Base-by-base conservation (phyloP, 2,888 invertebrate species). In the Rutpela maculata region DNA sequence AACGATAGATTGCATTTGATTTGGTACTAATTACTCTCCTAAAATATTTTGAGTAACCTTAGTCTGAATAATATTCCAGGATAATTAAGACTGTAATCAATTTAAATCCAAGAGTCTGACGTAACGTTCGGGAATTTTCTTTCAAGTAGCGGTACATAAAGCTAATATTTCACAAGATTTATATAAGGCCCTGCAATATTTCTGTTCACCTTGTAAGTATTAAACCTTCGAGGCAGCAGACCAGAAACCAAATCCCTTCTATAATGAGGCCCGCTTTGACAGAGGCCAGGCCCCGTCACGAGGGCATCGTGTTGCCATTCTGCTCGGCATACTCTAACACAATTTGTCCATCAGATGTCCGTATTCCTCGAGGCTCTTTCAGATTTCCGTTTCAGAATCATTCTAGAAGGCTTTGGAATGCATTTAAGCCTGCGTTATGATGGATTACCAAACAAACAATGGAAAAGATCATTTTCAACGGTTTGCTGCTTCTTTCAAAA, bases 311-410 rank as follows among this genome's bases (percentile, higher is more conserved):
- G 79, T 80, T 79, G 79, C 79, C 80, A 81, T 81, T 80, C 80
- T 77, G 73, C 79, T 80, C 74, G 81, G 78, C 76, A 77, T 79
- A 82, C 85, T 85, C 72, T 70, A 86, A 86, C 85, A 86, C 86
- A 86, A 87, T 87, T 87, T 86, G 86, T 87, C 86, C 86, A 85
- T 87, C 87, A 87, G 85, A 85, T 86, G 86, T 86, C 85, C 85
- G 83, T 82, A 83, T 85, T 82, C 78, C 85, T 83, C 75, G 82
- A 81, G 84, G 84, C 83, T 82, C 82, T 85, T 85, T 83, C 85
- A 84, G 85, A 85, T 87, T 86, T 85, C 83, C 83, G 78, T 79
- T 77, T 71, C 80, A 80, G 78, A 79, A 83, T 83, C 81, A 18
- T 63, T 35, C 59, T 68, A 38, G 55, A 65, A 43, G 70, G 77